Evolutionary conservation across 1,140 invertebrate genomes (phyloP), one percentile per base, ranked within the genome.

Genomic region (Drosophila takahashii): DNA sequence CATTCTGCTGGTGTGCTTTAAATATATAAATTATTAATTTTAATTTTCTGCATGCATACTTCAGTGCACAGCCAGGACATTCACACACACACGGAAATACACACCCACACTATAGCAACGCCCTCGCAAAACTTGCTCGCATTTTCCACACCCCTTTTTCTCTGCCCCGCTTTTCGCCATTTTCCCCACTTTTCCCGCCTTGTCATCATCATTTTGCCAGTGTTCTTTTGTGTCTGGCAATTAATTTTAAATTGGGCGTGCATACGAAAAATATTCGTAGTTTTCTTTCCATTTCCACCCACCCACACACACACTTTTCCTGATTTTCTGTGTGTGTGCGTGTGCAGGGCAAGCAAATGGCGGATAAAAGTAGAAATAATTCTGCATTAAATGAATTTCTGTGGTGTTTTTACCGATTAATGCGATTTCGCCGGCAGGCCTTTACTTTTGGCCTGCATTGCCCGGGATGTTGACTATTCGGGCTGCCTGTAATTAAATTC

Each of bases 171-270:
- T n/a, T n/a, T n/a, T 37, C 62, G 53, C 60, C 51, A 37, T 27
- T 58, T 50, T 34, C 9, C 48, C 29, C 16, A 41, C 53, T 32
- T 61, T 32, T 59, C 61, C 57, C 37, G 27, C 29, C 54, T 27
- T 78, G 50, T 64, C 66, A 56, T 64, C 54, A 27, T 61, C 52
- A 51, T 78, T 77, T 57, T 65, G 47, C 66, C 56, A 57, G 66
- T 70, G 85, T 91, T 85, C 90, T 91, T 91, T 90, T 91, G 89
- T 91, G 85, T 91, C 85, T 91, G 90, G 89, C 90, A 91, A 91
- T 91, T 91, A 91, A 91, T 91, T 91, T 91, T 91, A 91, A 91
- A 91, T 91, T 90, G 87, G 81, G 87, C 87, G 86, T 86, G 83
- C 83, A 86, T 86, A 86, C 83, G 79, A 87, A 77, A 86, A 86